Evolutionary conservation across 2,888 invertebrate species (phyloP), one percentile per base, ranked within the genome.

Genomic region (Ethmia dodecea): DNA sequence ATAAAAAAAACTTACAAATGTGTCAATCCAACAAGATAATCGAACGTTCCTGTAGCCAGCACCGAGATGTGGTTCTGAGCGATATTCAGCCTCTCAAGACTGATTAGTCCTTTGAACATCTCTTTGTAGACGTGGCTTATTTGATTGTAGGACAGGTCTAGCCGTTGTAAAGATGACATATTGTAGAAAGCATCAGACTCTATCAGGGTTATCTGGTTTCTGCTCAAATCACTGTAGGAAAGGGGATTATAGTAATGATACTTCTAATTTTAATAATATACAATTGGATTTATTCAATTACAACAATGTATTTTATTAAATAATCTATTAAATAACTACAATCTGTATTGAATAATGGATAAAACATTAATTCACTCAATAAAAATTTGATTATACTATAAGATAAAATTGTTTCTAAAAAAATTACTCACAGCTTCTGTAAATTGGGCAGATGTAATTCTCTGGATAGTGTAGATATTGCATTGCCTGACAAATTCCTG

Each of bases 151-250:
- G 93, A 92, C 37, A 94, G 64, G 64, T 92, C 92, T 43, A 93
- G 72, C 31, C 89, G 75, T 63, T 89, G 91, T n/a, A 95, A 76
- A 39, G 90, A 90, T 9, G 91, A 89, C 55, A 93, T 88, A 63
- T 92, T 91, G 47, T 87, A 88, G 66, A 97, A 95, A 33, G 94
- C 92, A 55, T 91, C 90, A 3, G 90, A 89, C 50, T 93, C 90
- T 53, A 96, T 90, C 11, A 88, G 75, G 28, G 89, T 88, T 60
- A 96, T 92, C 51, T 91, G 89, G 69, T 96, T 96, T 60, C 90
- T 91, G 62, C 93, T 94, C 33, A 96, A 83, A 75, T 96, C 94
- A 57, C 94, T 93, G 76, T 26, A 32, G 20, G 20, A 22, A 24
- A 22, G 8, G 9, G 11, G n/a, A n/a, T n/a, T n/a, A n/a, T n/a